Evolutionary conservation across 1,140 invertebrate species (phyloP).

Genomic region (Monomorium pharaonis): DNA sequence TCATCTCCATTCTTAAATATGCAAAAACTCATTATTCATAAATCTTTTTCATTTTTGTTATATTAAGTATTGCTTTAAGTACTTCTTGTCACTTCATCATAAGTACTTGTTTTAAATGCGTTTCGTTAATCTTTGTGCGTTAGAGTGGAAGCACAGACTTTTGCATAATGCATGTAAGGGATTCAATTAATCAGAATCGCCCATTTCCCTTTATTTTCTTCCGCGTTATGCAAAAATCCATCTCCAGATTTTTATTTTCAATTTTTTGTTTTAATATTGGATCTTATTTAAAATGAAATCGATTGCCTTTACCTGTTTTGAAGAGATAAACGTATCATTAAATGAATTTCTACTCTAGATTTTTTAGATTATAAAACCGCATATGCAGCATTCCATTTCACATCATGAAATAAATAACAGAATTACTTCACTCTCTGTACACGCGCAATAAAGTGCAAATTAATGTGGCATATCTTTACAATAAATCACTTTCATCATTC

Average conservation of each 20-base stretch:
- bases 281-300: not conserved
- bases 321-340: not conserved
- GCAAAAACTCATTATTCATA: not conserved
- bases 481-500: not conserved
- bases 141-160: no score
- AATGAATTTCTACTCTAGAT: not conserved
- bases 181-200: no score
- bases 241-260: no score
- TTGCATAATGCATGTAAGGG: no score
- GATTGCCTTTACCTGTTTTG: not conserved
- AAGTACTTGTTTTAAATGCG: constrained; percentile 27
- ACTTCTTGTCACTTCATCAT: not conserved
- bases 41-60: not conserved
- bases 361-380: not conserved
- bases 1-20: not conserved
- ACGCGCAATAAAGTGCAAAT: not conserved
- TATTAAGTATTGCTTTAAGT: constrained; percentile 32
- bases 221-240: no score
- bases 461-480: not conserved
- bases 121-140: not conserved
- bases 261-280: not conserved
- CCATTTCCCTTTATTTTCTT: no score
- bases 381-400: not conserved
- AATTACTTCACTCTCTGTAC: constrained; percentile 22
- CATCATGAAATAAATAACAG: constrained; percentile 1